Conservation (phyloP, 1,140 invertebrate genomes). For the Caligus rogercresseyi region DNA sequence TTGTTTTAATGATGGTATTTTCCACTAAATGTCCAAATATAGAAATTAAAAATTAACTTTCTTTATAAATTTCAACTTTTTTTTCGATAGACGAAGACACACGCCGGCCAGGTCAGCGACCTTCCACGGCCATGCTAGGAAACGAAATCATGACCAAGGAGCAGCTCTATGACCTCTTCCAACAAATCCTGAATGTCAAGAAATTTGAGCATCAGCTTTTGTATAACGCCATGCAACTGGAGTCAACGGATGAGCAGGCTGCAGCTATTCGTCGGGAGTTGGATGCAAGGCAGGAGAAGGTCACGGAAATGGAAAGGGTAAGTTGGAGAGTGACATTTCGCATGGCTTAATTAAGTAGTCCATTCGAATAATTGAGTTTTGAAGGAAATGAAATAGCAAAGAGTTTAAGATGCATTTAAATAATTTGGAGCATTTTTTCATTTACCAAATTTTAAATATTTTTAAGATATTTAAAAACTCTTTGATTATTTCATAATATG, state of each 20-base stretch:
- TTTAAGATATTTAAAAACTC: no score
- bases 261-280: conserved; percentile 95
- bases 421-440: no score
- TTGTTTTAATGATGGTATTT: no score
- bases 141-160: conserved; percentile 67
- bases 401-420: no score
- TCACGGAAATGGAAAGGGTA: conserved; percentile 92
- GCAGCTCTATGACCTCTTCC: conserved; percentile 98
- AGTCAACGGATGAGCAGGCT: conserved; percentile 97
- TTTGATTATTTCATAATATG: no score
- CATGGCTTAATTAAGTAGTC: no score
- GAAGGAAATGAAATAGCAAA: no score
- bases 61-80: no score
- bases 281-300: conserved; percentile 86
- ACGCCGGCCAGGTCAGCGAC: conserved; percentile 15
- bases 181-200: conserved; percentile 92
- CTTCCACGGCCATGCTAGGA: conserved; percentile 15
- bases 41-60: no score
- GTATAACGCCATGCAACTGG: conserved; percentile 94
- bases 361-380: no score
- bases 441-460: no score
- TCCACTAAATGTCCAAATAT: no score
- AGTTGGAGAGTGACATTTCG: conserved; percentile 24
- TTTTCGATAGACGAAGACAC: conserved; percentile 10
- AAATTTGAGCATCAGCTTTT: conserved; percentile 99